Percentiles rank a stretch among this genome's conserved stretches.
phyloP scores from a whole-genome alignment of 2,113 vertebrate genomes.

The Crotalus helleri region DNA sequence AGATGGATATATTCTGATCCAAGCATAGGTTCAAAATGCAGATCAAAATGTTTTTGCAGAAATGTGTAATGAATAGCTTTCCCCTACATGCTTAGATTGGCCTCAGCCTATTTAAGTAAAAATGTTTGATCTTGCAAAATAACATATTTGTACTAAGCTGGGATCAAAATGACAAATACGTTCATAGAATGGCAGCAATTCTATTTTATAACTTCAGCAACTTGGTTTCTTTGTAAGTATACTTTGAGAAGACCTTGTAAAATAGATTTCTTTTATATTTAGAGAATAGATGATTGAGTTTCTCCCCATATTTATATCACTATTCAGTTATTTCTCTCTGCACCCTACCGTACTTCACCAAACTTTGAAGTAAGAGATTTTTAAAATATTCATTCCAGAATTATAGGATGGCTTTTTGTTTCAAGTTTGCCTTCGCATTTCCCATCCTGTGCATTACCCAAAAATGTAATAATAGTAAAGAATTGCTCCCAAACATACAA shows the following conservation, averaged over 20 bases:
- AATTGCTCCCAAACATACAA: neutral
- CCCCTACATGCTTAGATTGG: neutral
- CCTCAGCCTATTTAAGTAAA: neutral
- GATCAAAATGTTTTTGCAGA: neutral
- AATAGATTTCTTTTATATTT: neutral
- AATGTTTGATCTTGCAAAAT: neutral
- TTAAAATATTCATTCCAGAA: neutral
- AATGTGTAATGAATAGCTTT: neutral
- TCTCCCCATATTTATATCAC: neutral
- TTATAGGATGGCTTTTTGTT: neutral
- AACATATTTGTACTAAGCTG: neutral
- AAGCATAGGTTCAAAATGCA: neutral
- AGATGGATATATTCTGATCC: neutral
- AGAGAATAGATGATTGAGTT: neutral
- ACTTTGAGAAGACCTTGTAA: neutral
- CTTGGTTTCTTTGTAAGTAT: neutral
- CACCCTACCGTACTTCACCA: neutral
- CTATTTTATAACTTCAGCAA: neutral
- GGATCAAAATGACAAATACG: neutral
- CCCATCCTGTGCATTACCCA: neutral
- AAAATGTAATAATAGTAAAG: neutral
- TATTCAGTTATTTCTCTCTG: neutral
- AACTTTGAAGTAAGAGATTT: neutral
- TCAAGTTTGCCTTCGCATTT: neutral
- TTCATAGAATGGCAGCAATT: neutral